Conservation (phyloP, 2,797 vertebrate genomes). For the Coregonus ussuriensis region DNA sequence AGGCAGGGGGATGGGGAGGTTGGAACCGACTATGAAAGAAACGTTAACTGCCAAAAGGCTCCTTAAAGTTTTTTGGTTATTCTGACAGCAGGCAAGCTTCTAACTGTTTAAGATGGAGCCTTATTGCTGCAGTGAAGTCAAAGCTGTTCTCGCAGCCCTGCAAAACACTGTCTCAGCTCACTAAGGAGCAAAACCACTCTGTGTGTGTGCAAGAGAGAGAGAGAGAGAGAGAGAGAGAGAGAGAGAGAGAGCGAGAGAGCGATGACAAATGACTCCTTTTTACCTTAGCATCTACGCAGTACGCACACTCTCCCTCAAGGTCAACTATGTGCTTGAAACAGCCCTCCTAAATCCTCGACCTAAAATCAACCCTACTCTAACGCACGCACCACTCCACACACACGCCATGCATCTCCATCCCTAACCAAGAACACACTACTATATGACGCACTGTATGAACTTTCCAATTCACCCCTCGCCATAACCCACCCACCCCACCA, state of each 20-base stretch:
- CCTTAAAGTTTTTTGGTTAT: not conserved
- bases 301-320: constrained; percentile 25
- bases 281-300: no score
- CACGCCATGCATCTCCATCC: not conserved
- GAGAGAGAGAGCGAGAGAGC: not conserved
- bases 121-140: not conserved
- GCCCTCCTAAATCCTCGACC: constrained; percentile 28
- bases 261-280: constrained; percentile 18
- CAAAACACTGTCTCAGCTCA: not conserved
- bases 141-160: not conserved
- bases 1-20: not conserved
- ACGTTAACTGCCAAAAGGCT: not conserved
- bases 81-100: not conserved
- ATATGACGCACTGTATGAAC: no score
- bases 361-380: constrained; percentile 1
- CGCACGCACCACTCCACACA: not conserved
- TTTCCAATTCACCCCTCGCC: no score
- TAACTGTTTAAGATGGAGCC: not conserved
- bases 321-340: constrained; percentile 39
- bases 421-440: not conserved
- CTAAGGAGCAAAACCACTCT: not conserved
- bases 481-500: no score
- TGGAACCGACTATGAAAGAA: not conserved
- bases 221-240: constrained; percentile 6
- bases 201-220: constrained; percentile 9